phyloP scores from a whole-genome alignment of 2,888 invertebrate species.

The Sarcophaga caerulescens region DNA sequence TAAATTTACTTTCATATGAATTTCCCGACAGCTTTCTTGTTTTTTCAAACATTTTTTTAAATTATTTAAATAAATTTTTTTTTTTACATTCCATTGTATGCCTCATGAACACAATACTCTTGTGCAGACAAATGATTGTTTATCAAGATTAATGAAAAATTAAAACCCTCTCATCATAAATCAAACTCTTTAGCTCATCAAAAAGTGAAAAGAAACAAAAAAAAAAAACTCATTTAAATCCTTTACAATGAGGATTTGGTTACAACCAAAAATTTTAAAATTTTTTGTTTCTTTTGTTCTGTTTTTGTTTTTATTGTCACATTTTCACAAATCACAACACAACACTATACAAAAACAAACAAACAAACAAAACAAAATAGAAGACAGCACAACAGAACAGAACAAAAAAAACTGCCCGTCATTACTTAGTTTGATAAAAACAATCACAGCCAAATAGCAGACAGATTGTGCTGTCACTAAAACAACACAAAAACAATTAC shows the following conservation, averaged over 20 bases:
- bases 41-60: too few species aligned
- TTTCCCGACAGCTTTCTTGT: too few species aligned
- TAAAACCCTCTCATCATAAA: conserved; percentile 43
- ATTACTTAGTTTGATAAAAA: conserved; percentile 60
- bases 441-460: background rate
- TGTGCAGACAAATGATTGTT: conserved; percentile 53
- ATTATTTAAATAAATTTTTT: too few species aligned
- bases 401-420: conserved; percentile 33
- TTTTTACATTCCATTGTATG: too few species aligned
- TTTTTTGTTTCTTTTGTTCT: background rate
- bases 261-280: conserved; percentile 30
- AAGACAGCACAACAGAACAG: too few species aligned
- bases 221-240: conserved; percentile 53
- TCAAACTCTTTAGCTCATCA: conserved; percentile 58
- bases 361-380: too few species aligned
- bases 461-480: conserved; percentile 12
- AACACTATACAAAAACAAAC: too few species aligned
- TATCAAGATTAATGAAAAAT: conserved; percentile 54
- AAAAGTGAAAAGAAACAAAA: background rate
- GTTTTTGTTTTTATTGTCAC: too few species aligned
- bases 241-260: conserved; percentile 60
- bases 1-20: too few species aligned
- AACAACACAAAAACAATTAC: conserved; percentile 2
- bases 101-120: background rate
- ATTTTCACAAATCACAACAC: conserved; percentile 51